A percentile compares a stretch with the other conserved stretches of the same genome.
Evolutionary conservation across 2,113 vertebrate species (phyloP).

Genomic region (Mystacornis crossleyi): DNA sequence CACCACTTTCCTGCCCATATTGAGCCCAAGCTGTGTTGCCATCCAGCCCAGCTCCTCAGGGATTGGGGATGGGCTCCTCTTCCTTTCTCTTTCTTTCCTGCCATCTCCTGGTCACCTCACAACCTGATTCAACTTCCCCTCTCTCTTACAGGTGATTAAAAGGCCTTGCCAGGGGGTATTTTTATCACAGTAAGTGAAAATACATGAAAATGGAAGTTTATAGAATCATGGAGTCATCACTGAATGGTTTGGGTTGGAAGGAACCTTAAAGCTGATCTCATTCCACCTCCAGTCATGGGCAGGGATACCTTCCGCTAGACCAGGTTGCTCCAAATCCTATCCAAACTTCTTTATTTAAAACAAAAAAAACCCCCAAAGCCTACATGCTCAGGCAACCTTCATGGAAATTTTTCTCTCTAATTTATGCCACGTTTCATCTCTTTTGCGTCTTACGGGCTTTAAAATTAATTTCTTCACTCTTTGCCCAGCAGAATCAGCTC

Average conservation of each 20-base stretch:
- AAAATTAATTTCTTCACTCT: not conserved
- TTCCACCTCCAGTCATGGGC: not conserved
- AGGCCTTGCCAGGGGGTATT: not conserved
- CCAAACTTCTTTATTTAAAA: not conserved
- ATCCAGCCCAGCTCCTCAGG: not conserved
- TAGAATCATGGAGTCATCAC: not conserved
- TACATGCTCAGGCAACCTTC: not conserved
- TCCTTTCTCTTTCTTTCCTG: not conserved
- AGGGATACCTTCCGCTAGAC: not conserved
- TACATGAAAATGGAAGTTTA: not conserved
- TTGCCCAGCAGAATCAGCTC: not conserved
- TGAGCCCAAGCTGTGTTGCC: rapidly evolving
- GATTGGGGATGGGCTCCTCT: not conserved
- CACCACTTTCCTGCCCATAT: not conserved
- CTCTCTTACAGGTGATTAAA: not conserved
- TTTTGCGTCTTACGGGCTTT: not conserved
- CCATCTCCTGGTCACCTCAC: not conserved
- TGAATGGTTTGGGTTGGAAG: not conserved
- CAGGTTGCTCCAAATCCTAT: not conserved
- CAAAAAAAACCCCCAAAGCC: not conserved
- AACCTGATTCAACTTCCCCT: not conserved
- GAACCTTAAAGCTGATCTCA: rapidly evolving
- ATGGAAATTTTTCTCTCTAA: not conserved
- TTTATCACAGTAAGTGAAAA: not conserved
- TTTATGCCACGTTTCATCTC: not conserved